Evolutionary conservation across 1,140 invertebrate species (phyloP).

Genomic region (Goniozus legneri): DNA sequence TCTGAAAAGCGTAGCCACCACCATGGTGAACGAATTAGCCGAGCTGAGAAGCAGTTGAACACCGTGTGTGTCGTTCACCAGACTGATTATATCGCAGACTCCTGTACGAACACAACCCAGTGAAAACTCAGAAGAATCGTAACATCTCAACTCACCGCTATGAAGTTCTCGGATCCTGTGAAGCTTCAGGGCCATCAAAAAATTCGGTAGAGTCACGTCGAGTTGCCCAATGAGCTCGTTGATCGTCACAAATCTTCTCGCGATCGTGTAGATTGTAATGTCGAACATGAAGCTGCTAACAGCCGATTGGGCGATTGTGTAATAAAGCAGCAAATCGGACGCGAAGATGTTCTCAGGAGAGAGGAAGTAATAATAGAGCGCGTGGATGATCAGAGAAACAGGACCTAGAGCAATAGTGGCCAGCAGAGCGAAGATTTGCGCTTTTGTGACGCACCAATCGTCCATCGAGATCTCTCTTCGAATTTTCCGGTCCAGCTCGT

Average conservation of each 20-base stretch:
- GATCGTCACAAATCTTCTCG: conserved; percentile 22
- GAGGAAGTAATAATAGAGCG: conserved; percentile 30
- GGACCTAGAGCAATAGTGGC: conserved; percentile 19
- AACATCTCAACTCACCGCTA: conserved; percentile 15
- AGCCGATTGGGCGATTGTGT: conserved; percentile 30
- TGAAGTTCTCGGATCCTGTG: conserved; percentile 27
- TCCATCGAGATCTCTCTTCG: conserved; percentile 12
- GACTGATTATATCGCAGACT: conserved; percentile 23
- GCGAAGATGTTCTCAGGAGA: conserved; percentile 30
- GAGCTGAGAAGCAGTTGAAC: conserved; percentile 31
- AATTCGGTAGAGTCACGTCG: conserved; percentile 1
- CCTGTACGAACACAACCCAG: too few species aligned
- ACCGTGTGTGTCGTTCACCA: conserved; percentile 28
- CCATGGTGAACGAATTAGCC: conserved; percentile 36
- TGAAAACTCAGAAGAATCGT: too few species aligned
- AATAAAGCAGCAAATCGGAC: conserved; percentile 34
- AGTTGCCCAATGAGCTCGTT: conserved; percentile 22
- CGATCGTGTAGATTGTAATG: conserved; percentile 22
- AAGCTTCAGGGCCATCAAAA: conserved; percentile 25
- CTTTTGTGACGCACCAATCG: conserved; percentile 12
- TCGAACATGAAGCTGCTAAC: conserved; percentile 33
- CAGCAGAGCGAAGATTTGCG: conserved; percentile 21
- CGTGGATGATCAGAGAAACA: conserved; percentile 19
- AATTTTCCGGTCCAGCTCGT: conserved; percentile 23
- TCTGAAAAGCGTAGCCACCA: conserved; percentile 33